These are phyloP conservation scores for Macaria notata DNA, from an alignment of 2,888 invertebrate species.

Conservation along the genomic window DNA sequence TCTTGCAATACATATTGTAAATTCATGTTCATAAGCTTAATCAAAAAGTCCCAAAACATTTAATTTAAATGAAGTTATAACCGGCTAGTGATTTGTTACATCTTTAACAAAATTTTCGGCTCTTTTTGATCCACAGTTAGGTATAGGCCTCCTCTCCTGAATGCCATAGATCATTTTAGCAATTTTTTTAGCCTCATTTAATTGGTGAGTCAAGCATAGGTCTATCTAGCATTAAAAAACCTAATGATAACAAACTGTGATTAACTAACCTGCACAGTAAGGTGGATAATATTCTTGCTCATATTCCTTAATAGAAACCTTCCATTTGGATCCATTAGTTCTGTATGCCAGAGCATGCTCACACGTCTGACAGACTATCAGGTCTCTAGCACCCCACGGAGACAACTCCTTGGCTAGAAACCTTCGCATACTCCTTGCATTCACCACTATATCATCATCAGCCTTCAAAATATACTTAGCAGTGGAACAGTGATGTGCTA, in stretches of 20 bases:
- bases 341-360: conserved; percentile 79
- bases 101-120: too few species aligned
- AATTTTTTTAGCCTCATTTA: too few species aligned
- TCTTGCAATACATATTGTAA: too few species aligned
- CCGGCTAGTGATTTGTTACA: too few species aligned
- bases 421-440: conserved; percentile 83
- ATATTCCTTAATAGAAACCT: conserved; percentile 86
- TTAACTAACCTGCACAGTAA: conserved; percentile 85
- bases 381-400: conserved; percentile 81
- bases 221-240: too few species aligned
- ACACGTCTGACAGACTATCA: conserved; percentile 85
- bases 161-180: too few species aligned
- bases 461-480: conserved; percentile 87
- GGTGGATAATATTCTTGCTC: conserved; percentile 84
- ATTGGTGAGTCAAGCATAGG: too few species aligned
- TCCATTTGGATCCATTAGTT: conserved; percentile 88
- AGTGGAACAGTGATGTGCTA: conserved; percentile 85
- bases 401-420: conserved; percentile 82
- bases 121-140: too few species aligned
- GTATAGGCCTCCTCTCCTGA: too few species aligned
- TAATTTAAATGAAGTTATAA: too few species aligned
- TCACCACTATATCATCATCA: conserved; percentile 90
- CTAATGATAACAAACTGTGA: not conserved
- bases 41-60: too few species aligned
- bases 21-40: too few species aligned